Evolutionary conservation across 1,140 invertebrate species (phyloP).

Genomic region (Drosophila auraria): DNA sequence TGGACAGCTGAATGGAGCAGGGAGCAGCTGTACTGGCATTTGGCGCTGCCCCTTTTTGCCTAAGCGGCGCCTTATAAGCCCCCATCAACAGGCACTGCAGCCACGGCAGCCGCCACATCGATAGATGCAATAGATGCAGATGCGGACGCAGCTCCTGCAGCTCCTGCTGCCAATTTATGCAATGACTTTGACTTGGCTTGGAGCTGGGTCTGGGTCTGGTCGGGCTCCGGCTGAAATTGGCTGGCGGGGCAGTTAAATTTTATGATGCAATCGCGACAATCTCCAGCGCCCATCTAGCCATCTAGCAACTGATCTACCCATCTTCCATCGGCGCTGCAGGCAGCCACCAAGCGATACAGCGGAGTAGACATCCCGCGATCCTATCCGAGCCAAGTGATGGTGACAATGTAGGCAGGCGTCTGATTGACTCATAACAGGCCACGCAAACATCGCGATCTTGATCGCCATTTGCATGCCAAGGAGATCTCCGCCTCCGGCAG

Average conservation of each 20-base stretch:
- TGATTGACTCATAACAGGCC: constrained; percentile 82
- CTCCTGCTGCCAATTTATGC: constrained; percentile 73
- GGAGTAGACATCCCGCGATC: constrained; percentile 18
- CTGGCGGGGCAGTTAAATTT: constrained; percentile 69
- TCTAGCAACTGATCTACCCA: constrained; percentile 24
- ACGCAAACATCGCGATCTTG: constrained; percentile 76
- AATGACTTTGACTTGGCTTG: constrained; percentile 56
- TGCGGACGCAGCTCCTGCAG: constrained; percentile 22
- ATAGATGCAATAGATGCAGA: constrained; percentile 36
- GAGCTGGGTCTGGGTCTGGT: neutral
- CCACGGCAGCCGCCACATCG: constrained; percentile 14
- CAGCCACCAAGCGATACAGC: constrained; percentile 18
- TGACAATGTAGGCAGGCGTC: constrained; percentile 77
- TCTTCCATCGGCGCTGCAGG: constrained; percentile 68
- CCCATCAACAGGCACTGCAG: constrained; percentile 25
- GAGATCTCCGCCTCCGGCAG: constrained; percentile 34
- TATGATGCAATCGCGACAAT: constrained; percentile 80
- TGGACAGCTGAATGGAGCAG: constrained; percentile 71
- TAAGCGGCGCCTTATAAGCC: constrained; percentile 76
- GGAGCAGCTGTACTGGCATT: constrained; percentile 28
- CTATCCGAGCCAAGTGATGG: constrained; percentile 62
- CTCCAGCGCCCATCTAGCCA: constrained; percentile 60
- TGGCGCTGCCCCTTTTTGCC: constrained; percentile 45
- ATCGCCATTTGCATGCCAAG: constrained; percentile 67
- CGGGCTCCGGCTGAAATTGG: constrained; percentile 37